phyloP scores from a whole-genome alignment of 2,113 vertebrate species.

The Halcyon malimbica region DNA sequence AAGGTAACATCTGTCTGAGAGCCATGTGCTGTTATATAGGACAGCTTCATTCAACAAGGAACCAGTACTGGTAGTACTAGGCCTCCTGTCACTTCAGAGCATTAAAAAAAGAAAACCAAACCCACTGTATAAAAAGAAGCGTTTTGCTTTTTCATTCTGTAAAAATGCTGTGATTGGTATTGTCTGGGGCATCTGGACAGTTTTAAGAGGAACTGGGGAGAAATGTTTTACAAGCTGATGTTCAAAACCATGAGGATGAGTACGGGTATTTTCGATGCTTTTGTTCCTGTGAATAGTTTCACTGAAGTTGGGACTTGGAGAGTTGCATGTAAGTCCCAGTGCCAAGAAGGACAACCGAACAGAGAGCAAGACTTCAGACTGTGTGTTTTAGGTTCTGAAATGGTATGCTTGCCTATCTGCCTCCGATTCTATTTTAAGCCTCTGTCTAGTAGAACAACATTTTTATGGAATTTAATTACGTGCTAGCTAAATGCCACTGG shows the following conservation, averaged over 20 bases:
- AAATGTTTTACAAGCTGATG: background rate
- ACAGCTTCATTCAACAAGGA: background rate
- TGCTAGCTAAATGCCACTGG: background rate
- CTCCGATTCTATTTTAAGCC: background rate
- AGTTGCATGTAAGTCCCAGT: background rate
- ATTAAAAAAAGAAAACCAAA: background rate
- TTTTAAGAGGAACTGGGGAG: background rate
- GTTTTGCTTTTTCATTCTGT: background rate
- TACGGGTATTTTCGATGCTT: background rate
- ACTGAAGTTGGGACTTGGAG: background rate
- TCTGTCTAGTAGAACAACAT: background rate
- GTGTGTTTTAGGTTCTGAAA: background rate
- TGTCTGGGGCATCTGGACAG: background rate
- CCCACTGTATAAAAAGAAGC: fast-evolving
- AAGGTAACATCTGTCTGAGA: background rate
- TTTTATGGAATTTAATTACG: background rate
- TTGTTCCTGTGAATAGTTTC: background rate
- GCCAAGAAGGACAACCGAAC: background rate
- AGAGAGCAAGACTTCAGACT: background rate
- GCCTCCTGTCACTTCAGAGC: background rate
- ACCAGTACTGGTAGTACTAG: background rate
- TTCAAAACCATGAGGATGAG: background rate
- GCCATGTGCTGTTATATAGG: background rate
- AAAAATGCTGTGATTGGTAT: background rate
- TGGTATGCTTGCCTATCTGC: background rate